phyloP scores from a whole-genome alignment of 1,140 invertebrate genomes.

The Mylabris phalerata region DNA sequence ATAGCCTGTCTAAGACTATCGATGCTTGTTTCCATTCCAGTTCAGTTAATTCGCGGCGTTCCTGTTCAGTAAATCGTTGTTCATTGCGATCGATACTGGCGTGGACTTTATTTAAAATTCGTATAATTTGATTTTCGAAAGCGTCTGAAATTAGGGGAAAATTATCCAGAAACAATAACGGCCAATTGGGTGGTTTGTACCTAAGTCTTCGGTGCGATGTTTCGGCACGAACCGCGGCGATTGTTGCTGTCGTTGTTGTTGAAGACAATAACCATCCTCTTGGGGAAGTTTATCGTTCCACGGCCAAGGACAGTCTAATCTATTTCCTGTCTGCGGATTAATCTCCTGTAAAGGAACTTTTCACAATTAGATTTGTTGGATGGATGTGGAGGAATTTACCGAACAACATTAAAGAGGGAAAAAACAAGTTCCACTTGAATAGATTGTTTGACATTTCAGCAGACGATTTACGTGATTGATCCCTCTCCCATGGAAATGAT shows the following conservation, averaged over 20 bases:
- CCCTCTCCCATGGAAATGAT: no score
- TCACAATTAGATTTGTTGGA: no score
- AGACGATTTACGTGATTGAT: no score
- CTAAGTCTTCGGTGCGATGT: slow-evolving; percentile 32
- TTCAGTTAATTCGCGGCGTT: slow-evolving; percentile 57
- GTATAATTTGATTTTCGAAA: slow-evolving; percentile 39
- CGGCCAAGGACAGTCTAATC: slow-evolving; percentile 37
- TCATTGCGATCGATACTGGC: slow-evolving; percentile 67
- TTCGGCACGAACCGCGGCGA: slow-evolving; percentile 35
- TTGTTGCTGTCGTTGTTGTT: slow-evolving; percentile 34
- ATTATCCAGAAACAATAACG: neutral
- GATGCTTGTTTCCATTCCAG: slow-evolving; percentile 75
- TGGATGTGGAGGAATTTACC: no score
- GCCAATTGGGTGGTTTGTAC: slow-evolving; percentile 14
- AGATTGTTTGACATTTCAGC: no score
- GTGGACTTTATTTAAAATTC: slow-evolving; percentile 60
- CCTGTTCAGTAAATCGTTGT: slow-evolving; percentile 57
- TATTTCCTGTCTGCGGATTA: slow-evolving; percentile 36
- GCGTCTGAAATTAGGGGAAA: slow-evolving; percentile 30
- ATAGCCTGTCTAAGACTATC: slow-evolving; percentile 58
- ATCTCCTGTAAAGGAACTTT: slow-evolving; percentile 30
- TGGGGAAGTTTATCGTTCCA: slow-evolving; percentile 33
- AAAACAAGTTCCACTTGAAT: no score
- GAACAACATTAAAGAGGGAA: no score
- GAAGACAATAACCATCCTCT: slow-evolving; percentile 36